Percentiles rank a stretch among this genome's conserved stretches.
phyloP scores from a whole-genome alignment of 2,113 vertebrate species.

The Festucalex cinctus region DNA sequence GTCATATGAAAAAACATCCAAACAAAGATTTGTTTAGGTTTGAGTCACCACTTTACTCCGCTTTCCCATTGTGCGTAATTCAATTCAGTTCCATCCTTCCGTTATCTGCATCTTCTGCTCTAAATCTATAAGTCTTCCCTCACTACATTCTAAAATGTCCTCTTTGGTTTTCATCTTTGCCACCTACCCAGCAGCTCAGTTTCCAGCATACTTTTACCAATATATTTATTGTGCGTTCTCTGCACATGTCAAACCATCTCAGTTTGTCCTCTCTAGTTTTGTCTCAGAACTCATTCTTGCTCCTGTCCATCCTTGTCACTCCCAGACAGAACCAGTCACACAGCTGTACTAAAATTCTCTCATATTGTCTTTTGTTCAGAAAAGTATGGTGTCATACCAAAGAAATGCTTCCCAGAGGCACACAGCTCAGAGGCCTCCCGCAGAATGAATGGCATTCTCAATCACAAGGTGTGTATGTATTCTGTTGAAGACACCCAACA shows the following conservation, averaged over 20 bases:
- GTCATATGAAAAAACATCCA: too few relatives aligned
- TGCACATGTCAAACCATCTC: not conserved
- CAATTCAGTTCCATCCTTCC: too few relatives aligned
- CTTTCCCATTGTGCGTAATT: not conserved
- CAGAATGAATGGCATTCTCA: slow-evolving; percentile 96
- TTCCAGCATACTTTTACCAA: not conserved
- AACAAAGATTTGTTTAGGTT: too few relatives aligned
- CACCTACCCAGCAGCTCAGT: not conserved
- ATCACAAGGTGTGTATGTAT: slow-evolving; percentile 83
- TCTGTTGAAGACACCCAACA: not conserved
- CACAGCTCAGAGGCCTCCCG: slow-evolving; percentile 91
- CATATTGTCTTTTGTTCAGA: slow-evolving; percentile 67
- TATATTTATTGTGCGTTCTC: not conserved
- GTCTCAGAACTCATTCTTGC: not conserved
- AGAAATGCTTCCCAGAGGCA: slow-evolving; percentile 96
- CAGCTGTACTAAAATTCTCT: not conserved
- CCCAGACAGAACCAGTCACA: too few relatives aligned
- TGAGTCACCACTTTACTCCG: too few relatives aligned
- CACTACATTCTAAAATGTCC: too few relatives aligned
- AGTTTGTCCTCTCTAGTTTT: not conserved
- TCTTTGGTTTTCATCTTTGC: not conserved
- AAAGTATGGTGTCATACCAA: slow-evolving; percentile 94
- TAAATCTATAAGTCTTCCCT: too few relatives aligned
- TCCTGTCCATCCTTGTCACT: too few relatives aligned
- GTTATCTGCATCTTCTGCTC: too few relatives aligned